Conservation (phyloP, 2,113 vertebrate species). For the Nothoprocta perdicaria region DNA sequence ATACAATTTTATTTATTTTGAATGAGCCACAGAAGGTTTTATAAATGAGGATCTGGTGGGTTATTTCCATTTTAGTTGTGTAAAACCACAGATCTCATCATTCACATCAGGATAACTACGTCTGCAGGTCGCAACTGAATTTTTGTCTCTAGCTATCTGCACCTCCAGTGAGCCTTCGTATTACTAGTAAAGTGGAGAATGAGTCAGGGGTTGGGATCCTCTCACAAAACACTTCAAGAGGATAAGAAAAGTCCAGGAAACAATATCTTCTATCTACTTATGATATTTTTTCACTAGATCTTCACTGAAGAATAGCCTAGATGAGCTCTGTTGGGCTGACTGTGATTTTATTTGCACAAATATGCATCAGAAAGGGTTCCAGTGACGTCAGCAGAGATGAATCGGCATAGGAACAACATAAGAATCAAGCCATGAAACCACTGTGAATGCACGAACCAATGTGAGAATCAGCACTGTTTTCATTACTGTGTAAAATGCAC, state of each 20-base stretch:
- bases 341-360: not conserved
- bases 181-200: not conserved
- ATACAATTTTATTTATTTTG: not conserved
- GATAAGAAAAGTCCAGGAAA: not conserved
- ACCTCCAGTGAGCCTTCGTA: not conserved
- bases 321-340: not conserved
- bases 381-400: not conserved
- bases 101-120: not conserved
- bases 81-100: not conserved
- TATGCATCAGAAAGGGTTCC: not conserved
- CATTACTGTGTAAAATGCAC: not conserved
- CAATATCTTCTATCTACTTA: not conserved
- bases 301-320: not conserved
- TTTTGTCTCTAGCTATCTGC: not conserved
- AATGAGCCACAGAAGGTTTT: not conserved
- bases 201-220: not conserved
- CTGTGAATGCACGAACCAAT: not conserved
- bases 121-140: rapidly evolving
- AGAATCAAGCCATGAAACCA: not conserved
- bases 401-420: not conserved
- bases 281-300: not conserved
- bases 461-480: not conserved
- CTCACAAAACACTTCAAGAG: not conserved
- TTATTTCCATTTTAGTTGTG: not conserved
- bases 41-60: not conserved